Conservation (phyloP, 2,797 vertebrate genomes). For the Hylomyscus alleni region DNA sequence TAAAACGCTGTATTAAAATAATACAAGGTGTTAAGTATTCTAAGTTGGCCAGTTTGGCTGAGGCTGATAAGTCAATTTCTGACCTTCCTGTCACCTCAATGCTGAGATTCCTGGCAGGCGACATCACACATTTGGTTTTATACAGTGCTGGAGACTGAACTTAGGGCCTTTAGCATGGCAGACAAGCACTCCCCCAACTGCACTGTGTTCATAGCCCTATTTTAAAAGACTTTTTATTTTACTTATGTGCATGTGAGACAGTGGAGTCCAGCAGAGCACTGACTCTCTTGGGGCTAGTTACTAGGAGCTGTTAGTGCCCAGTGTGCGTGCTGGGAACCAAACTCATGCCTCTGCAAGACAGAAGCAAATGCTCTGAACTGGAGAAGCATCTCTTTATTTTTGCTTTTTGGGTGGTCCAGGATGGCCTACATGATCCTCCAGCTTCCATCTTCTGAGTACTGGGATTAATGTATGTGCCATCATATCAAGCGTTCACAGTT, state of each 20-base stretch:
- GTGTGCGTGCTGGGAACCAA: neutral
- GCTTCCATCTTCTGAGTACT: neutral
- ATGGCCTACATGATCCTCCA: neutral
- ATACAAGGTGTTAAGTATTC: neutral
- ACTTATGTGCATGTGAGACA: neutral
- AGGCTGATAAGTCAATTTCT: neutral
- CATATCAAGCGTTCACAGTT: neutral
- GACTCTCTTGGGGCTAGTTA: neutral
- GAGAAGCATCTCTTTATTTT: neutral
- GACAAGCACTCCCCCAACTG: neutral
- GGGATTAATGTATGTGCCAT: neutral
- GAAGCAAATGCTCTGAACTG: neutral
- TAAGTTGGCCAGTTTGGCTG: neutral
- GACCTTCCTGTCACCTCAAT: neutral
- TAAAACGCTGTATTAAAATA: too few relatives aligned
- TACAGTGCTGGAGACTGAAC: neutral
- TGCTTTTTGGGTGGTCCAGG: neutral
- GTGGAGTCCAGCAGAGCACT: too few relatives aligned
- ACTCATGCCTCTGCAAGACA: neutral
- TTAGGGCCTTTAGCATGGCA: neutral
- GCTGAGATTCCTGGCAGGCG: neutral
- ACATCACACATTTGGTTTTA: neutral
- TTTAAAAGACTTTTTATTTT: neutral
- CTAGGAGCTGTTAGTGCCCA: neutral
- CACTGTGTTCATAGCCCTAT: neutral